Percentiles rank a stretch among this genome's conserved stretches.
Conservation (phyloP, 2,113 vertebrate species). For the Anser brachyrhynchus region DNA sequence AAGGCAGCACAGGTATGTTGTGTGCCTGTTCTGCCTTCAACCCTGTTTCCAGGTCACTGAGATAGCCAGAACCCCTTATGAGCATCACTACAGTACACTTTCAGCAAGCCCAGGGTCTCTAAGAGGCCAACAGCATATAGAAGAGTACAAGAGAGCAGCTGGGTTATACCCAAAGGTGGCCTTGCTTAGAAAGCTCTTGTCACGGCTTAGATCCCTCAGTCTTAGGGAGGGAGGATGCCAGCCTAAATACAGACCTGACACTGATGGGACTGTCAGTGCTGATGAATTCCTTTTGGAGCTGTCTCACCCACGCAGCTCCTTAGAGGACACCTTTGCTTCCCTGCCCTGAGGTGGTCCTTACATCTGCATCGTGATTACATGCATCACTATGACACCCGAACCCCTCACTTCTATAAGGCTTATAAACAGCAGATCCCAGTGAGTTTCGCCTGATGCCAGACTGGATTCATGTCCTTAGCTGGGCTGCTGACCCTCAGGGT, state of each 20-base stretch:
- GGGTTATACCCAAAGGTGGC: not conserved
- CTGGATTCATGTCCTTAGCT: not conserved
- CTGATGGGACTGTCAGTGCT: not conserved
- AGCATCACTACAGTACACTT: accelerated
- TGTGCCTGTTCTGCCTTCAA: not conserved
- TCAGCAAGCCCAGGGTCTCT: not conserved
- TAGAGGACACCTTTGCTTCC: not conserved
- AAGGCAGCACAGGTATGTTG: no score
- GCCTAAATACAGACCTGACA: not conserved
- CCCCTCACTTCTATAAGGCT: not conserved
- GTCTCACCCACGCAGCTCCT: not conserved
- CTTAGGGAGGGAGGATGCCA: not conserved
- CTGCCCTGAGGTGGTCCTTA: not conserved
- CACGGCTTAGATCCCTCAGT: not conserved
- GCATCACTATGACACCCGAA: not conserved
- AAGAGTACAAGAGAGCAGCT: not conserved
- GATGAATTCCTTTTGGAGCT: not conserved
- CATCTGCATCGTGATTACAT: not conserved
- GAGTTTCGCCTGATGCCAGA: not conserved
- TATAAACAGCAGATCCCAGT: not conserved
- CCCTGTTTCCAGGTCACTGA: accelerated
- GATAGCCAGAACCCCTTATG: not conserved
- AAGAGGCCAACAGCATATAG: not conserved
- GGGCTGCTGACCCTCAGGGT: not conserved
- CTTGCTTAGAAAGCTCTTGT: not conserved